Evolutionary conservation across 2,113 vertebrate genomes (phyloP).

Genomic region (Anoplopoma fimbria): DNA sequence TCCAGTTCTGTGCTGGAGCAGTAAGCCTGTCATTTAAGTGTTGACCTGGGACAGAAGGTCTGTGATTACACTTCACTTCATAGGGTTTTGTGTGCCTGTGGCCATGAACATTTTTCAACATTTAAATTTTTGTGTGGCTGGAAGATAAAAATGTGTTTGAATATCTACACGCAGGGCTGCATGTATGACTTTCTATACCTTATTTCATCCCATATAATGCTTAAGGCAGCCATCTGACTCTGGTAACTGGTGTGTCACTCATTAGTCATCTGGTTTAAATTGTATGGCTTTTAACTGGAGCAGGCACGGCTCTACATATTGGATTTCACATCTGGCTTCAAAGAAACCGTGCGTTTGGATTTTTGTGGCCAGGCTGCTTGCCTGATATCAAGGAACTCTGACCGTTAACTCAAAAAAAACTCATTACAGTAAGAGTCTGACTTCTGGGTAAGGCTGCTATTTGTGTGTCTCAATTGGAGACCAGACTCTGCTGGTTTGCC

Average conservation of each 20-base stretch:
- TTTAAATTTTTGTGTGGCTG: not conserved
- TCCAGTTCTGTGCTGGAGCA: slow-evolving; percentile 12
- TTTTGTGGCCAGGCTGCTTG: slow-evolving; percentile 38
- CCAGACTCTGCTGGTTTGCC: slow-evolving; percentile 44
- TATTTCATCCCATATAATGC: not conserved
- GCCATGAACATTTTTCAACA: not conserved
- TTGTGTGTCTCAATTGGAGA: slow-evolving; percentile 59
- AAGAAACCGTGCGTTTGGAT: slow-evolving; percentile 52
- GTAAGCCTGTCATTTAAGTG: slow-evolving; percentile 27
- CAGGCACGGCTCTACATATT: slow-evolving; percentile 42
- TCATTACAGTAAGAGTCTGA: slow-evolving; percentile 16
- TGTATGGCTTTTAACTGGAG: slow-evolving; percentile 41
- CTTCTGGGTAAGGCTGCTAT: slow-evolving; percentile 43
- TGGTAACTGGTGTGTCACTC: slow-evolving; percentile 47
- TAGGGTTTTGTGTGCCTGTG: not conserved
- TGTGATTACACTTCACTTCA: slow-evolving; percentile 21
- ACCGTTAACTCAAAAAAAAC: not conserved
- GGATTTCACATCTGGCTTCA: slow-evolving; percentile 70
- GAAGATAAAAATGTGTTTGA: not conserved
- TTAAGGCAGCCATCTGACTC: slow-evolving; percentile 17
- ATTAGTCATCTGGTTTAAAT: slow-evolving; percentile 67
- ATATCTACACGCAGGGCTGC: not conserved
- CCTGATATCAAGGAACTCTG: slow-evolving; percentile 27
- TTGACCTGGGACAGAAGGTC: slow-evolving; percentile 17
- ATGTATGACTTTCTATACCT: not conserved